Evolutionary conservation across 2,797 vertebrate species (phyloP), one percentile per base, ranked within the genome.

Genomic region (Manis javanica): DNA sequence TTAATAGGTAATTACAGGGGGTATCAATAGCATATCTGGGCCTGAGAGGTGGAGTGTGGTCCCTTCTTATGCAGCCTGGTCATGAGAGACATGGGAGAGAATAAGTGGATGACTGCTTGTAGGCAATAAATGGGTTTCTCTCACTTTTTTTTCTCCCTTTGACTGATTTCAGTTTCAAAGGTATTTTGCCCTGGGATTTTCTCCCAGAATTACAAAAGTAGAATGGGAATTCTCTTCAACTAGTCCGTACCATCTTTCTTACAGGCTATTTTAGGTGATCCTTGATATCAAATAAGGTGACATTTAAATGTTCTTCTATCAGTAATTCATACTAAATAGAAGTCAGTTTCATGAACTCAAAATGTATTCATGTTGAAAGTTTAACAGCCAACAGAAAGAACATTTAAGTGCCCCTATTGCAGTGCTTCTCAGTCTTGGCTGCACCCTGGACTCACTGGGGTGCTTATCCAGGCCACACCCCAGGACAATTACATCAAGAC

Each of bases 261-360:
- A 59, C 4, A 51, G 71, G 9, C 61, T 94, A 68, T 84, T 94
- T 87, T 26, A 29, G 77, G 74, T 91, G 69, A 91, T 59, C 51
- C 7, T 23, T 57, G 18, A 14, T 63, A 87, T 74, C 15, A 93
- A 87, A 78, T 72, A 87, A 59, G 21, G 29, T 61, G 12, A 92
- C 57, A 71, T 81, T 81, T 95, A 64, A 95, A 69, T 69, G 87
- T 64, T 64, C 31, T 64, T 90, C 29, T 61, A n/a, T 68, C 42
- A 74, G 42, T 74, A 91, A 49, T 46, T 66, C 10, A 2, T 75
- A 16, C 71, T 71, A 71, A 59, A 23, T 64, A 91, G 16, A 3
- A 93, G 49, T 72, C 55, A 64, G 46, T 59, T 75, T 85, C 51
- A 82, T 39, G 12, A 69, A 79, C 59, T 91, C 34, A 42, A 87